Evolutionary conservation across 2,113 vertebrate genomes (phyloP).

Genomic region (Mustela nigripes): DNA sequence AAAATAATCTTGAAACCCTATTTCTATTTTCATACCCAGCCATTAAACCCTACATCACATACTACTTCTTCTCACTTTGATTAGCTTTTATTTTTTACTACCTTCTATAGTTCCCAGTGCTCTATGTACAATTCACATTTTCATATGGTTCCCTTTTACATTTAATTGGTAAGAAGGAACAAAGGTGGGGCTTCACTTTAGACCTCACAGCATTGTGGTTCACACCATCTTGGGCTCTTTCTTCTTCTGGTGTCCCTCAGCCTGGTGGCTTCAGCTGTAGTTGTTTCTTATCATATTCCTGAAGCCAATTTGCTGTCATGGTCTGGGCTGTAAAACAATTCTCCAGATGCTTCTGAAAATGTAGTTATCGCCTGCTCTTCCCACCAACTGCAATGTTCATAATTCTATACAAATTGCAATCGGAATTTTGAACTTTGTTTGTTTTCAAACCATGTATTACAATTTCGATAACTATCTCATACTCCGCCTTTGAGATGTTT

Average conservation of each 20-base stretch:
- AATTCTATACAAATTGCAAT: neutral
- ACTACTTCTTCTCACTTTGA: neutral
- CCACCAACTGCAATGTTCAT: neutral
- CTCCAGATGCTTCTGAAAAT: slow-evolving; percentile 2
- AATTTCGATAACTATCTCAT: neutral
- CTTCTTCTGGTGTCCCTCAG: neutral
- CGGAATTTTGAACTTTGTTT: neutral
- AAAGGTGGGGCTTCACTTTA: neutral
- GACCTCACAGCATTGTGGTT: neutral
- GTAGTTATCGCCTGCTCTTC: neutral
- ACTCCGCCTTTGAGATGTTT: neutral
- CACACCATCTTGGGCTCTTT: neutral
- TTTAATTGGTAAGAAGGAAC: neutral
- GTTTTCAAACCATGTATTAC: neutral
- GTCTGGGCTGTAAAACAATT: neutral
- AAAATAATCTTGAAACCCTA: neutral
- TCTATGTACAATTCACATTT: neutral
- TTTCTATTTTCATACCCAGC: neutral
- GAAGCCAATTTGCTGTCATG: neutral
- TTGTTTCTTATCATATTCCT: neutral
- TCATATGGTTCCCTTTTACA: neutral
- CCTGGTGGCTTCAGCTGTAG: neutral
- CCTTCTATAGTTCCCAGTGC: neutral
- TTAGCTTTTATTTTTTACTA: neutral
- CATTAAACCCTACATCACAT: neutral